Evolutionary conservation across 2,113 vertebrate species (phyloP), one percentile per base, ranked within the genome.

Genomic region (Tragelaphus buxtoni): DNA sequence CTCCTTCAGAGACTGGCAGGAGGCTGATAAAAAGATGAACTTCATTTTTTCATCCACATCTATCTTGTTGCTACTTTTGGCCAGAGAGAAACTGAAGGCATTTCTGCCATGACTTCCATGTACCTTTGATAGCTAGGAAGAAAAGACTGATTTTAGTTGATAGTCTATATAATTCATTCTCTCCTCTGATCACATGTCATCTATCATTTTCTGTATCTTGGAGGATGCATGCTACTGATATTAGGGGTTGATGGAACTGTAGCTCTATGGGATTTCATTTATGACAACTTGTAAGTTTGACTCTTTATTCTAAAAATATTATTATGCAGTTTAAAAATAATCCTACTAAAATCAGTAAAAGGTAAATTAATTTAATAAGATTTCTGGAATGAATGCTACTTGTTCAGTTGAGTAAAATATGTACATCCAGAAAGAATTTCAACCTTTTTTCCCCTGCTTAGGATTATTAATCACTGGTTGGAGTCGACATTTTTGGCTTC

Each of bases 401-500:
- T 97, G 65, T 55, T 94, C 95, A 94, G 82, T 93, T 90, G 69
- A 94, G 76, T 81, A 92, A 96, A 96, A 95, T 96, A 90, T 55
- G 86, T 97, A 58, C 30, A 60, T 94, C 61, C 84, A 79, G 82
- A 74, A 95, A 85, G n/a, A 95, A 95, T 95, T 81, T 69, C 45
- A 81, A 55, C 91, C 81, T 93, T 90, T 93, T 72, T 84, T 79
- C 32, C 76, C 88, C 87, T 96, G 92, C 77, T 97, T 95, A 94
- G 97, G 97, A 96, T 83, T 98, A 95, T 77, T 82, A 91, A 95
- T 94, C 69, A 95, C 90, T 97, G 93, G 94, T 94, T 96, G 90
- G 93, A 98, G 97, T 45, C n/a, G 4, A 72, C 96, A 98, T 56
- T 95, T 98, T 94, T 98, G 96, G 97, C 92, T 98, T 96, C 90